These are phyloP conservation scores for Nemapogon koenigi DNA, from an alignment of 2,888 invertebrate species.

Conservation along the genomic window DNA sequence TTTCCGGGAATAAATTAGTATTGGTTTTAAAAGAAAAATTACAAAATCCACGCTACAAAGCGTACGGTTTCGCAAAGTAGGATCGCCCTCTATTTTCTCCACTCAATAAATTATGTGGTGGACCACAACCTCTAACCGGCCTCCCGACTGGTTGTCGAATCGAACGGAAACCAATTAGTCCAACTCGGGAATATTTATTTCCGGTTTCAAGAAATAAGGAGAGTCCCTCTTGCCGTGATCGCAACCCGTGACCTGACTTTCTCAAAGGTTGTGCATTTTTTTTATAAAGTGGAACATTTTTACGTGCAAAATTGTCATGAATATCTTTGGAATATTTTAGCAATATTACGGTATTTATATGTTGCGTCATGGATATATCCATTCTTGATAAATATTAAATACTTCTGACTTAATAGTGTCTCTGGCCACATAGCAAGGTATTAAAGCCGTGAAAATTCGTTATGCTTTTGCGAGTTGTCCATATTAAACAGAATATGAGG, in stretches of 20 bases:
- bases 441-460: too few species aligned
- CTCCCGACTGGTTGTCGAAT: conserved; percentile 44
- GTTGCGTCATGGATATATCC: too few species aligned
- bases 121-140: conserved; percentile 29
- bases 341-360: too few species aligned
- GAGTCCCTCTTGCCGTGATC: too few species aligned
- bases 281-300: neutral
- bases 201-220: conserved; percentile 29
- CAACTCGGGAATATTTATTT: conserved; percentile 55
- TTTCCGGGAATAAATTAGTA: too few species aligned
- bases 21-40: conserved; percentile 6
- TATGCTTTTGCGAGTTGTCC: too few species aligned
- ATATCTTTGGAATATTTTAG: too few species aligned
- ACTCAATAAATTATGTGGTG: conserved; percentile 55
- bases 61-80: conserved; percentile 6
- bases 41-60: conserved; percentile 5
- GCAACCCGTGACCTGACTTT: conserved; percentile 2
- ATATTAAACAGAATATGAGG: too few species aligned
- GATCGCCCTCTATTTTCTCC: conserved; percentile 18
- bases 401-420: too few species aligned
- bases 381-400: too few species aligned
- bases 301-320: too few species aligned
- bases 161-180: conserved; percentile 61
- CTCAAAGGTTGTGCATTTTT: neutral
- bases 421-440: too few species aligned